phyloP scores from a whole-genome alignment of 2,888 invertebrate genomes.

The Polietes domitor region DNA sequence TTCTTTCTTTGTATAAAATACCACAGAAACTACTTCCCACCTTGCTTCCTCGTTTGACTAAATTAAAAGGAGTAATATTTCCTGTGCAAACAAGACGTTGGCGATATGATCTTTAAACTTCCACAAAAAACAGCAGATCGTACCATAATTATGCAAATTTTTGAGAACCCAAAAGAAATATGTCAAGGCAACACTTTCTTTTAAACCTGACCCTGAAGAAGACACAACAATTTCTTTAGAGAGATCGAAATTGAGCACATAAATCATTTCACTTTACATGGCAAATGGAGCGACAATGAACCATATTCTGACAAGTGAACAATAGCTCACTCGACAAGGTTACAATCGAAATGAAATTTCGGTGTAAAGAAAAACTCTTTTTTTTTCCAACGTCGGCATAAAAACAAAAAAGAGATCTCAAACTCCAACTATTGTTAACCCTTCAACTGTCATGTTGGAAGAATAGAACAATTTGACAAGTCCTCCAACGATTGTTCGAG shows the following conservation, averaged over 20 bases:
- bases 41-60: not conserved
- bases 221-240: not conserved
- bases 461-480: slow-evolving; percentile 44
- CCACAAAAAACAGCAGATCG: not conserved
- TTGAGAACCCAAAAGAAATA: slow-evolving; percentile 13
- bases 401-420: not conserved
- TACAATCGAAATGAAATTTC: slow-evolving; percentile 35
- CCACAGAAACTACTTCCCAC: not conserved
- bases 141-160: slow-evolving; percentile 49
- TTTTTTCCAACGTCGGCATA: not conserved
- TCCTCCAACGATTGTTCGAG: not conserved
- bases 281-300: slow-evolving; percentile 46
- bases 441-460: slow-evolving; percentile 60
- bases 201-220: slow-evolving; percentile 63
- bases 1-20: too few species aligned
- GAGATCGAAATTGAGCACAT: slow-evolving; percentile 6
- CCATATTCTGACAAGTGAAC: slow-evolving; percentile 65
- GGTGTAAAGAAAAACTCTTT: not conserved
- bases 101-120: not conserved
- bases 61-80: too few species aligned
- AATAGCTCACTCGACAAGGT: slow-evolving; percentile 23
- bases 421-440: slow-evolving; percentile 62
- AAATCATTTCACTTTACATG: slow-evolving; percentile 35
- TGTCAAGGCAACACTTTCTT: slow-evolving; percentile 61
- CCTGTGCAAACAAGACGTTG: too few species aligned